Percentiles rank a stretch among this genome's conserved stretches.
These are phyloP conservation scores for Synanceia verrucosa DNA, from an alignment of 2,797 vertebrate genomes.

Conservation along the genomic window DNA sequence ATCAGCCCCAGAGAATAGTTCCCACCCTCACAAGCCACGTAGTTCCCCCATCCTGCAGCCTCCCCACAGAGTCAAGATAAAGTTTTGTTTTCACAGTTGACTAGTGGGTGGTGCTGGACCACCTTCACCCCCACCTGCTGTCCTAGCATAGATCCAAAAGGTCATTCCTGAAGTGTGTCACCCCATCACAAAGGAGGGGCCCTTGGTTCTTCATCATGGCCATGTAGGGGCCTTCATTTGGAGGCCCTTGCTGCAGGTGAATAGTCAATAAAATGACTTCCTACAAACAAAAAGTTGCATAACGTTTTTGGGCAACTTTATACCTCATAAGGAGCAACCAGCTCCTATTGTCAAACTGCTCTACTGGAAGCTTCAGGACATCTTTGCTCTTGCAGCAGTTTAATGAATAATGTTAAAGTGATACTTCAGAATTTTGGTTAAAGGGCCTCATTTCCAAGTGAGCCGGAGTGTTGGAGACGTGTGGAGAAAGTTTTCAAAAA, in stretches of 20 bases:
- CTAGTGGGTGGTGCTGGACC: constrained; percentile 59
- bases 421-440: too few species aligned
- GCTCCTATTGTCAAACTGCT: too few species aligned
- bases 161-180: constrained; percentile 72
- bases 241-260: neutral
- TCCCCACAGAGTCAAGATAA: constrained; percentile 68
- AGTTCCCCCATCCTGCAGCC: constrained; percentile 48
- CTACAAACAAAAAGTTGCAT: too few species aligned
- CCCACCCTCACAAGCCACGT: constrained; percentile 36
- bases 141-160: constrained; percentile 55
- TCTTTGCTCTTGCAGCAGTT: too few species aligned
- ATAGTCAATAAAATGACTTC: too few species aligned
- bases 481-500: too few species aligned
- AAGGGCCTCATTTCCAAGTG: too few species aligned
- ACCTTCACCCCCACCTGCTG: constrained; percentile 8
- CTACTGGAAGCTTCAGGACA: too few species aligned
- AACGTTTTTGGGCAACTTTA: too few species aligned
- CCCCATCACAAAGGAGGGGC: constrained; percentile 26
- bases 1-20: constrained; percentile 54
- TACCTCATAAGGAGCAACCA: too few species aligned
- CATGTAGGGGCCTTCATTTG: neutral
- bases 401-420: too few species aligned
- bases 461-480: too few species aligned
- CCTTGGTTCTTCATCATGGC: neutral
- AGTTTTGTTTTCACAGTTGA: constrained; percentile 77